Percentiles rank a stretch among this genome's conserved stretches.
phyloP scores from a whole-genome alignment of 2,113 vertebrate species.

The Nothobranchius kuhntae region DNA sequence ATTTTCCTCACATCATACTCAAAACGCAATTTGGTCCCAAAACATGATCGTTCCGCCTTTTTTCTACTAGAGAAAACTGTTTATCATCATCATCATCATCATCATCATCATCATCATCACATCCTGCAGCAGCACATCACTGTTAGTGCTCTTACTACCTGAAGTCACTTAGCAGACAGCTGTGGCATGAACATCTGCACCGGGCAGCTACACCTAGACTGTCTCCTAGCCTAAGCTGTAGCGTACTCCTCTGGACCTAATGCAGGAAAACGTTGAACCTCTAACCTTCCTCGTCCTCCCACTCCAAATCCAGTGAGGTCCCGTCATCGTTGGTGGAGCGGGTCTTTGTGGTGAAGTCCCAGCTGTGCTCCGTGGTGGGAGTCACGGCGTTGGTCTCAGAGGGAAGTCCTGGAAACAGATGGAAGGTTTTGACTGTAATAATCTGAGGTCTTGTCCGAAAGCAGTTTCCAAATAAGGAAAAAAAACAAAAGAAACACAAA shows the following conservation, averaged over 20 bases:
- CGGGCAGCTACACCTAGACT: too few relatives aligned
- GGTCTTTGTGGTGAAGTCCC: conserved; percentile 94
- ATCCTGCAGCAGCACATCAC: too few relatives aligned
- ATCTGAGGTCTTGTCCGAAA: background rate
- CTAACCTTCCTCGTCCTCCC: conserved; percentile 98
- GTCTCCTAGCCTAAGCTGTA: background rate
- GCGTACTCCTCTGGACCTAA: background rate
- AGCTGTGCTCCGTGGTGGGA: conserved; percentile 94
- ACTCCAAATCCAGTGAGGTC: conserved; percentile 94
- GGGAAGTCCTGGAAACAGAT: conserved; percentile 83
- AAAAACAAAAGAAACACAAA: background rate
- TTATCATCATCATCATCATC: too few relatives aligned
- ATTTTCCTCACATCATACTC: too few relatives aligned
- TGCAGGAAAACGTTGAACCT: background rate
- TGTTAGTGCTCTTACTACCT: too few relatives aligned
- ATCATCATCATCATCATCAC: too few relatives aligned
- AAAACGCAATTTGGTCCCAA: too few relatives aligned
- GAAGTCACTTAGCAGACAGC: too few relatives aligned
- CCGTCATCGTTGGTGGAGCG: conserved; percentile 93
- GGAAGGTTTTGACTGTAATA: background rate
- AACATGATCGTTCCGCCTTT: too few relatives aligned
- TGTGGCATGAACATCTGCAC: too few relatives aligned
- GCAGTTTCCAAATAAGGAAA: too few relatives aligned
- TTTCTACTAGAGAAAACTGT: too few relatives aligned
- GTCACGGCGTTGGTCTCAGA: conserved; percentile 91